Base-by-base conservation (phyloP, 2,113 vertebrate genomes). In the Barbus barbus region DNA sequence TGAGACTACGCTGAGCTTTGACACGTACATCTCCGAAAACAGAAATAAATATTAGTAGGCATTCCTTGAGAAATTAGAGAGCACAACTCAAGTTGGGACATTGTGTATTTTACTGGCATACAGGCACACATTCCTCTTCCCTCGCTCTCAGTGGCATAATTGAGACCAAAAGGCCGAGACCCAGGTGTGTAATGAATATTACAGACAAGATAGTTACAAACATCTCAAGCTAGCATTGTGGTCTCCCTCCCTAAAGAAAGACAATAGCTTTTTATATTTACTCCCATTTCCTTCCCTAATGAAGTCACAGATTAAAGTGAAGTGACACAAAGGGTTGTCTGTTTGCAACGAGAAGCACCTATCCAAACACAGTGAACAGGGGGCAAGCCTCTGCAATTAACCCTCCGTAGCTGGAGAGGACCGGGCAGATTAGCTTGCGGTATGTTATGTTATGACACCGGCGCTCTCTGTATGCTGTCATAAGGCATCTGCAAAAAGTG, bases 211-310 rank as follows among this genome's bases (percentile, higher is more conserved):
- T 91, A 90, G 88, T 93, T 92, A 90, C 85, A 86, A 92, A 91
- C 86, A 91, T 89, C 87, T 89, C 88, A 76, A 89, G 87, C 84
- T 82, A 81, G 53, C 84, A 81, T 85, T 81, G 83, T 75, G 69
- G 86, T 78, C 74, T 78, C 65, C 65, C 65, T 31, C 44, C 90
- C 88, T 61, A n/a, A 88, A 88, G 81, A 90, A 91, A 93, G 91
- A 94, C 93, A 95, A 95, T 94, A 88, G 92, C 87, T 90, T 94
- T 93, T 93, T 94, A 90, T 94, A 94, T 94, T 92, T 93, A 94
- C 92, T 94, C 92, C 91, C 89, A 91, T 95, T 95, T 94, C 94
- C 94, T 95, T 95, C 94, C 94, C 93, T 93, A 94, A 95, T 95
- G 93, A 94, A 94, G 93, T 94, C 90, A 92, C 89, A 88, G 92